Evolutionary conservation across 2,888 invertebrate genomes (phyloP).

Genomic region (Drosophila cognata): DNA sequence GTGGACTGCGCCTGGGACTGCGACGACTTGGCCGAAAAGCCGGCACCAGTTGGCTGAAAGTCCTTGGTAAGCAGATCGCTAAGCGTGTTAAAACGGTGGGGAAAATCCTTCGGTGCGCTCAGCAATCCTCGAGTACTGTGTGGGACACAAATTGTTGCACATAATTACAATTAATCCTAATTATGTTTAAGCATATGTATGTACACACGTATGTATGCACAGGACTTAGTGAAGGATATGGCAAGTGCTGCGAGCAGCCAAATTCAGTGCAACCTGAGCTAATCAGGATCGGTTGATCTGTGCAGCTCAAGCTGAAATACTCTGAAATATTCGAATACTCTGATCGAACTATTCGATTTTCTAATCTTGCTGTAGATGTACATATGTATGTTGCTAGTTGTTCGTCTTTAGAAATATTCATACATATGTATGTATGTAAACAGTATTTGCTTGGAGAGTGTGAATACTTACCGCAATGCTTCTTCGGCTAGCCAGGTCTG

Average conservation of each 20-base stretch:
- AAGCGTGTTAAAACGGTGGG: slow-evolving; percentile 83
- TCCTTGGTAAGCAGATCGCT: slow-evolving; percentile 84
- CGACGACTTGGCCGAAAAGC: slow-evolving; percentile 35
- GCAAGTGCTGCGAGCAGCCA: too few relatives aligned
- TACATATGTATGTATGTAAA: neutral
- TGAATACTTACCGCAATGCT: slow-evolving; percentile 82
- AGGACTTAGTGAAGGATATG: neutral
- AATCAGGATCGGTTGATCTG: neutral
- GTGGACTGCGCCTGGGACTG: slow-evolving; percentile 49
- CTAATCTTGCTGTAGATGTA: too few relatives aligned
- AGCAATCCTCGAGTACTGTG: slow-evolving; percentile 83
- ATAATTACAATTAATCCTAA: neutral
- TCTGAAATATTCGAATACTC: too few relatives aligned
- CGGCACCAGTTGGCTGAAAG: slow-evolving; percentile 67
- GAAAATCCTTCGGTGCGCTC: slow-evolving; percentile 83
- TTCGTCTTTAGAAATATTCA: neutral
- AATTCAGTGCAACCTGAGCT: too few relatives aligned
- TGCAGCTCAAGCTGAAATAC: neutral
- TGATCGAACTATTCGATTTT: neutral
- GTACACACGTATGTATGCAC: neutral
- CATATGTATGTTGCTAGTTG: too few relatives aligned
- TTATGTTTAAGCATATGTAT: neutral
- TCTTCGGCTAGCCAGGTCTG: slow-evolving; percentile 85
- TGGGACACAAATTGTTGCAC: neutral
- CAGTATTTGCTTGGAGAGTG: neutral